Conservation (phyloP, 2,888 invertebrate genomes). For the Orchesellides sinensis region DNA sequence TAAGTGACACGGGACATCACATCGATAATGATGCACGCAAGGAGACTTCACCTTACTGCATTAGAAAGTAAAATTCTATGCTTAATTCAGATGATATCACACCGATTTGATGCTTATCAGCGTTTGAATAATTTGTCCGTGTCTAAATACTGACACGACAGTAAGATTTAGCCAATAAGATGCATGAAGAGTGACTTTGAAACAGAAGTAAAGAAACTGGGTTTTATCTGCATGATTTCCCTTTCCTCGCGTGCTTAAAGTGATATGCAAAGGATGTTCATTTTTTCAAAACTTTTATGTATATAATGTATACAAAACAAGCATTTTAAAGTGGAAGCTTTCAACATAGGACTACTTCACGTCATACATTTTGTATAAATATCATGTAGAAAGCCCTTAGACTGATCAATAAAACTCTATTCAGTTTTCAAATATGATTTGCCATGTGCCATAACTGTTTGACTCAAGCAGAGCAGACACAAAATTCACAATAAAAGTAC, state of each 20-base stretch:
- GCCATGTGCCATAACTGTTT: slow-evolving; percentile 29
- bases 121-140: slow-evolving; percentile 32
- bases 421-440: slow-evolving; percentile 1
- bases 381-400: too few relatives aligned
- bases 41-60: background rate
- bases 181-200: too few relatives aligned
- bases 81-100: too few relatives aligned
- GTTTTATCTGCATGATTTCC: background rate
- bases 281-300: background rate
- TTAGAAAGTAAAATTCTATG: too few relatives aligned
- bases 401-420: background rate
- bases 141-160: background rate
- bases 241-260: background rate
- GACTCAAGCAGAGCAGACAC: slow-evolving; percentile 3
- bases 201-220: too few relatives aligned
- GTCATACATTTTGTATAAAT: too few relatives aligned
- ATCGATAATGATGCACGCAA: slow-evolving; percentile 42
- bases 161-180: background rate
- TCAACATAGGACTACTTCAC: too few relatives aligned
- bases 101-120: slow-evolving; percentile 28
- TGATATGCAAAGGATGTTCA: background rate
- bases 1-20: too few relatives aligned
- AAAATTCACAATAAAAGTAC: slow-evolving; percentile 17
- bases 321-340: background rate
- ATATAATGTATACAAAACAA: background rate